phyloP scores from a whole-genome alignment of 2,888 invertebrate genomes.

The Drosophila koepferae region DNA sequence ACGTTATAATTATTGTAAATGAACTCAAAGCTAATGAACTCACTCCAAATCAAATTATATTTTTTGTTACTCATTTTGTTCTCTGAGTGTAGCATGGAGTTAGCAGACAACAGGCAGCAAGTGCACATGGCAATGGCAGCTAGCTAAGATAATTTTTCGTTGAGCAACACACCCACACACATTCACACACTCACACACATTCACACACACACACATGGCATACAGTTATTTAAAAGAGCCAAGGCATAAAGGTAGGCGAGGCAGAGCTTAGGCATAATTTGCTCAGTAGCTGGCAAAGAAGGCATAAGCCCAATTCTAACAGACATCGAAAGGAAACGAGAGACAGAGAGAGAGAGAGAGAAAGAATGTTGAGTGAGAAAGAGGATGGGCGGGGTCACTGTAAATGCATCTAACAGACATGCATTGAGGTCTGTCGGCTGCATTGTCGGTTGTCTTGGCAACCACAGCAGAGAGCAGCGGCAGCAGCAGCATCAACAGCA shows the following conservation, averaged over 20 bases:
- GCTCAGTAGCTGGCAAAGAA: constrained; percentile 42
- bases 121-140: constrained; percentile 52
- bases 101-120: constrained; percentile 27
- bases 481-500: too few relatives aligned
- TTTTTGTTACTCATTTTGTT: background rate
- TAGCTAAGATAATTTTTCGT: constrained; percentile 55
- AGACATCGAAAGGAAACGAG: background rate
- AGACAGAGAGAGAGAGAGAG: background rate
- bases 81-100: constrained; percentile 2
- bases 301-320: constrained; percentile 28
- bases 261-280: constrained; percentile 70
- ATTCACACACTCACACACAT: background rate
- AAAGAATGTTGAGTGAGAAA: too few relatives aligned
- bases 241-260: constrained; percentile 11
- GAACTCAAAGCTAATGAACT: background rate
- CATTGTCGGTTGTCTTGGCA: constrained; percentile 66
- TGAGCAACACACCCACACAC: constrained; percentile 7
- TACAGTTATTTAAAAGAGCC: constrained; percentile 51
- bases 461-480: constrained; percentile 36
- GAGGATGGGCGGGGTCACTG: background rate
- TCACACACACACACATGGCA: constrained; percentile 3
- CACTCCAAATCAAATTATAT: background rate
- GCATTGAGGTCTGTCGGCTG: constrained; percentile 42
- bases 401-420: constrained; percentile 55
- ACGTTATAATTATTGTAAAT: background rate